Percentiles rank a stretch among this genome's conserved stretches.
Evolutionary conservation across 1,140 invertebrate species (phyloP).

Genomic region (Battus philenor): DNA sequence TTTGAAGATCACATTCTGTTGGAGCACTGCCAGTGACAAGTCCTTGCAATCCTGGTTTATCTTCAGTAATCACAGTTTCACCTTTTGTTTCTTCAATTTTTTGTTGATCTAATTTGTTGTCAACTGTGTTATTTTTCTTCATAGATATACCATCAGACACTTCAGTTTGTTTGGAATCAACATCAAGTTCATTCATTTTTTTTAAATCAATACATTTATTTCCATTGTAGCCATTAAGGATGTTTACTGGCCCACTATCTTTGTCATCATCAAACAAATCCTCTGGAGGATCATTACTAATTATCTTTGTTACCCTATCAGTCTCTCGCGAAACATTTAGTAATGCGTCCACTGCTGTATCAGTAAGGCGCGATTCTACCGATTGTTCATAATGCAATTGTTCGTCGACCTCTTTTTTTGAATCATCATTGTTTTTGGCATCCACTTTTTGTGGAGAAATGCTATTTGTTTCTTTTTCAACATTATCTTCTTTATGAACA

Average conservation of each 20-base stretch:
- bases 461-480: background rate
- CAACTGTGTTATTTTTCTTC: constrained; percentile 12
- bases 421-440: background rate
- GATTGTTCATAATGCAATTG: constrained; percentile 18
- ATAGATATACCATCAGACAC: background rate
- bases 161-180: background rate
- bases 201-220: background rate
- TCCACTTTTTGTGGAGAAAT: background rate
- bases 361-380: constrained; percentile 49
- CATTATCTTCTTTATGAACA: background rate
- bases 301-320: constrained; percentile 60
- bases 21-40: constrained; percentile 36
- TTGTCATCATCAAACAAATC: constrained; percentile 68
- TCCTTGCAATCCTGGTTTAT: constrained; percentile 10
- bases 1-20: constrained; percentile 67
- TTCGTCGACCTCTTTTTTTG: constrained; percentile 2
- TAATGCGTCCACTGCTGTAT: constrained; percentile 63
- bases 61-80: constrained; percentile 4
- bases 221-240: constrained; percentile 7
- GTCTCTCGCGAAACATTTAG: constrained; percentile 60
- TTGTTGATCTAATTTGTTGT: constrained; percentile 4
- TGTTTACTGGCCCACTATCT: constrained; percentile 22
- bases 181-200: background rate
- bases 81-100: constrained; percentile 8
- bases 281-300: constrained; percentile 63